Base-by-base conservation (phyloP, 2,113 vertebrate genomes). In the Cyprinodon variegatus region DNA sequence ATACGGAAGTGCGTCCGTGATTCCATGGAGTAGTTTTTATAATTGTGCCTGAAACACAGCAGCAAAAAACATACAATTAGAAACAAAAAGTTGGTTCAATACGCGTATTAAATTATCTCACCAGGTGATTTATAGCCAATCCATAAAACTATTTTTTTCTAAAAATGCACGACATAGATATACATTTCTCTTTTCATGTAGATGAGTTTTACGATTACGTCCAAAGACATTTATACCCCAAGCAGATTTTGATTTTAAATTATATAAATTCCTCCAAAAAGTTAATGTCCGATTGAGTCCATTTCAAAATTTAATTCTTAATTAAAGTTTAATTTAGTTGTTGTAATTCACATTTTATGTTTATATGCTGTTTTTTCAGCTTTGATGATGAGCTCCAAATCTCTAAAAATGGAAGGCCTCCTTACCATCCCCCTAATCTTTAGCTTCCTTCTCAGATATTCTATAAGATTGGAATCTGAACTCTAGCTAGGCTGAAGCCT, bases 1-100 rank as follows among this genome's bases (percentile, higher is more conserved):
- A 99, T 98, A 81, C 98, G 95, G 94, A 99, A 99, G 89, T 99
- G 98, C 68, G 96, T 99, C 88, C 98, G 95, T 74, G 98, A 99
- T 91, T 99, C 98, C 98, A 99, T 99, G 45, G 98, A 99, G 89
- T 99, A 99, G 91, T 98, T 97, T 94, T 99, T 99, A 89, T 99
- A 99, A 89, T 98, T 99, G 86, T 97, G 96, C 90, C 98, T 99
- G 85, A 72, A 94, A 90, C 4, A 71, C 40, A 86, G n/a, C 50
- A 57, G 50, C 2, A 57, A 20, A 20, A n/a, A n/a, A 57, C 29
- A 53, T 15, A n/a, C 20, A 57, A 45, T 45, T 29, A 29, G 29
- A 29, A 29, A 29, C 29, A 45, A 45, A 45, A 45, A 57, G 17
- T 4, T 14, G n/a, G 10, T 17, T 57, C 14, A 57, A 57, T n/a